These are phyloP conservation scores for Aricia artaxerxes DNA, from an alignment of 2,888 invertebrate genomes.

Conservation along the genomic window DNA sequence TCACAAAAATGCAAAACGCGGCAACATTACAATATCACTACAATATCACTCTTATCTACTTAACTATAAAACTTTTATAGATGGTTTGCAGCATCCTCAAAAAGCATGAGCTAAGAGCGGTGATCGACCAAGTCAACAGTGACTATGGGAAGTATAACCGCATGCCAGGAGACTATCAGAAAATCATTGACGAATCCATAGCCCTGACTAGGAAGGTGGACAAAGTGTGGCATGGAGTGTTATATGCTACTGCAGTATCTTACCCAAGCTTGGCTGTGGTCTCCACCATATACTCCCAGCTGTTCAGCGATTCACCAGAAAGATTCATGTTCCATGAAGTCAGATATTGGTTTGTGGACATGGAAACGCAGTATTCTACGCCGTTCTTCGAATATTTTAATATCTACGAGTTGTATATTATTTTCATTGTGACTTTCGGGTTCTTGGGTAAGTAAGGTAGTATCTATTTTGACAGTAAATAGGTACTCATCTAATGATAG, in stretches of 20 bases:
- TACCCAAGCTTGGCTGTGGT: conserved; percentile 7
- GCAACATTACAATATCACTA: too few species aligned
- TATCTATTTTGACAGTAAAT: too few species aligned
- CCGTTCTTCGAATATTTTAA: conserved; percentile 1
- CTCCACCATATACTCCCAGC: neutral
- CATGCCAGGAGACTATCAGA: conserved; percentile 15
- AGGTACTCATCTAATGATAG: too few species aligned
- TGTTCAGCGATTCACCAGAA: conserved; percentile 14
- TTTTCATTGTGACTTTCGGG: conserved; percentile 17
- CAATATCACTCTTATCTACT: too few species aligned
- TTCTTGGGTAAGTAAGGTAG: conserved; percentile 11
- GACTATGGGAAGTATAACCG: neutral
- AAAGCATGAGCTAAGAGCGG: conserved; percentile 11
- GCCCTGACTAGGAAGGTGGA: neutral
- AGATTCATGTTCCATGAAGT: conserved; percentile 16
- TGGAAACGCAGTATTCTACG: neutral
- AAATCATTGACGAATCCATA: conserved; percentile 4
- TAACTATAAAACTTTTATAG: neutral
- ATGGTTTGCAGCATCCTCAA: conserved; percentile 12
- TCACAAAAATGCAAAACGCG: too few species aligned
- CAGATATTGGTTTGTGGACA: neutral
- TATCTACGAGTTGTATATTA: conserved; percentile 15
- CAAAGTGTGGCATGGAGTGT: conserved; percentile 6
- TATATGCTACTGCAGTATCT: conserved; percentile 10
- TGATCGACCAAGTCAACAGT: conserved; percentile 1